These are phyloP conservation scores for Drosophila fungiperda DNA, from an alignment of 2,888 invertebrate genomes.

Conservation along the genomic window DNA sequence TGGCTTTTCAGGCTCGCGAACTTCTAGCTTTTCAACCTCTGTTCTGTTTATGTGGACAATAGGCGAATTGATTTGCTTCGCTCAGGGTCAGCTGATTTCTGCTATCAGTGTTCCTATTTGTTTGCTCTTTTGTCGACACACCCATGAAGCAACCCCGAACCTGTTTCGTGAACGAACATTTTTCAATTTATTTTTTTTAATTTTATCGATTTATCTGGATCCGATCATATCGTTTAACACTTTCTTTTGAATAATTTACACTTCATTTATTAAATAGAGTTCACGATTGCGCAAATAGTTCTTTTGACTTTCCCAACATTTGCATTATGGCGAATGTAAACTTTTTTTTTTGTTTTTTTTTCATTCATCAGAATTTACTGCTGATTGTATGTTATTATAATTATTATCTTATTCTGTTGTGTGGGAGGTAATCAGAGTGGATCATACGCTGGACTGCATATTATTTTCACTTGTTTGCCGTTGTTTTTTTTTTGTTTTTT, in stretches of 20 bases:
- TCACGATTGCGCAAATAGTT: neutral
- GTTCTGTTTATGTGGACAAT: neutral
- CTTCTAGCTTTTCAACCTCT: neutral
- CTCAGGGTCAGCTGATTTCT: neutral
- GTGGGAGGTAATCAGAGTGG: conserved; percentile 1
- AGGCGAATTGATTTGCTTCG: neutral
- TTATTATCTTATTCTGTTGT: neutral
- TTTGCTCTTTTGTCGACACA: neutral
- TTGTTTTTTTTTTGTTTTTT: neutral
- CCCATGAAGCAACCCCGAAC: neutral
- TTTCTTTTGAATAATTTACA: neutral
- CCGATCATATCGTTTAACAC: neutral
- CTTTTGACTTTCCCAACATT: neutral
- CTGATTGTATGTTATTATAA: neutral
- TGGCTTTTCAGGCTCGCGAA: neutral
- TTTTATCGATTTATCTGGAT: neutral
- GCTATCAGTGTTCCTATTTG: neutral
- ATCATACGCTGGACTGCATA: conserved; percentile 16
- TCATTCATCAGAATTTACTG: neutral
- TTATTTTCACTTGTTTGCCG: conserved; percentile 11
- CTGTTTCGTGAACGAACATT: neutral
- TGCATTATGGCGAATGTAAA: neutral
- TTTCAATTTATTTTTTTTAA: neutral
- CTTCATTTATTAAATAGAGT: neutral
- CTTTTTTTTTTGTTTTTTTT: neutral